These are phyloP conservation scores for Lithophane ornitopus DNA, from an alignment of 2,888 invertebrate genomes.

Conservation along the genomic window DNA sequence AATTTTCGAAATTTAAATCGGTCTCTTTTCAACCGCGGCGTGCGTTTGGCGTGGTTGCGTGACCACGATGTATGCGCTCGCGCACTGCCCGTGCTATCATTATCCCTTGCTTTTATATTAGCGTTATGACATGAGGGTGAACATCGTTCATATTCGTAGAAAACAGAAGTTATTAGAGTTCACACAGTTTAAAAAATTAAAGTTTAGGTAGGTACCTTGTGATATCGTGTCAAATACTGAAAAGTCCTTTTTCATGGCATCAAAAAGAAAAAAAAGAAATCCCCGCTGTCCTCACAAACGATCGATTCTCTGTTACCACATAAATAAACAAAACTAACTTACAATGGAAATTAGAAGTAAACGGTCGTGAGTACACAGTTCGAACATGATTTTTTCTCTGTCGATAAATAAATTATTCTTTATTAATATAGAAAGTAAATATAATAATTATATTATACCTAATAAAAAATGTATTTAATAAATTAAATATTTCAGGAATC, in stretches of 20 bases:
- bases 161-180: not conserved
- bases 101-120: conserved; percentile 61
- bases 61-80: conserved; percentile 32
- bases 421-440: too few relatives aligned
- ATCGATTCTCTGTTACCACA: not conserved
- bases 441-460: too few relatives aligned
- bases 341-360: too few relatives aligned
- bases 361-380: too few relatives aligned
- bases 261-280: not conserved
- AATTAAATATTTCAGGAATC: too few relatives aligned
- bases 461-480: too few relatives aligned
- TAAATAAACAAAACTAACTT: too few relatives aligned
- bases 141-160: conserved; percentile 11
- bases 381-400: not conserved
- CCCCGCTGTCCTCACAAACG: not conserved
- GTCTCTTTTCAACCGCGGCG: conserved; percentile 36
- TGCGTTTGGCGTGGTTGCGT: conserved; percentile 26
- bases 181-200: not conserved
- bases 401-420: not conserved
- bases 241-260: not conserved
- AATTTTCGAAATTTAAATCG: conserved; percentile 3
- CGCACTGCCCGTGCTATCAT: conserved; percentile 50
- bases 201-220: not conserved
- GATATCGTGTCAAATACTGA: too few relatives aligned
- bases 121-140: conserved; percentile 33